Evolutionary conservation across 2,113 vertebrate genomes (phyloP).

Genomic region (Gadus macrocephalus): DNA sequence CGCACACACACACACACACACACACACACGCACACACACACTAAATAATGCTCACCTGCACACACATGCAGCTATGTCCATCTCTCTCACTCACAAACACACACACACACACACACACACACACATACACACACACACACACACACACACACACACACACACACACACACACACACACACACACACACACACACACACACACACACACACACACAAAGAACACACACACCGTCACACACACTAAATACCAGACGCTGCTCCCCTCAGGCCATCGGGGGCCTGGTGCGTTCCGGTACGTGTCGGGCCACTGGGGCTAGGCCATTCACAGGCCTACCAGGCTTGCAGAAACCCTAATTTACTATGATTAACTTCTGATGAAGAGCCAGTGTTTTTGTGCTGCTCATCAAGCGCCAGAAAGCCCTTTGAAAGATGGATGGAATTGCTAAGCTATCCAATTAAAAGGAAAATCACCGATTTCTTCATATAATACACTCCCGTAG

Average conservation of each 20-base stretch:
- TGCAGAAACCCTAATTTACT: slow-evolving; percentile 17
- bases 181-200: background rate
- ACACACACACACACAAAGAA: background rate
- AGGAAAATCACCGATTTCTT: slow-evolving; percentile 13
- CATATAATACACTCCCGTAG: slow-evolving; percentile 20
- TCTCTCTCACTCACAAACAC: background rate
- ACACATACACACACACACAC: slow-evolving; percentile 1
- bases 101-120: background rate
- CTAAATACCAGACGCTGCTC: slow-evolving; percentile 2
- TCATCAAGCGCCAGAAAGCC: slow-evolving; percentile 21
- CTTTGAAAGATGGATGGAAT: slow-evolving; percentile 22
- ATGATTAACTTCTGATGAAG: slow-evolving; percentile 33
- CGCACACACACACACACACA: background rate
- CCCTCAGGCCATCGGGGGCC: slow-evolving; percentile 24
- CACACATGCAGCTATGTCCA: background rate
- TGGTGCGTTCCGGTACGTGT: slow-evolving; percentile 41
- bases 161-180: background rate
- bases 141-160: slow-evolving; percentile 2
- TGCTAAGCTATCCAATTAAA: slow-evolving; percentile 15
- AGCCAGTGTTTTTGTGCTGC: slow-evolving; percentile 2
- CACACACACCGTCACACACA: background rate
- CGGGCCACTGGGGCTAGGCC: slow-evolving; percentile 29
- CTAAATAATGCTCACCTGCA: background rate
- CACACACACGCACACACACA: background rate
- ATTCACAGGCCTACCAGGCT: slow-evolving; percentile 30